Base-by-base conservation (phyloP, 2,888 invertebrate genomes). In the Temnothorax ravouxi region DNA sequence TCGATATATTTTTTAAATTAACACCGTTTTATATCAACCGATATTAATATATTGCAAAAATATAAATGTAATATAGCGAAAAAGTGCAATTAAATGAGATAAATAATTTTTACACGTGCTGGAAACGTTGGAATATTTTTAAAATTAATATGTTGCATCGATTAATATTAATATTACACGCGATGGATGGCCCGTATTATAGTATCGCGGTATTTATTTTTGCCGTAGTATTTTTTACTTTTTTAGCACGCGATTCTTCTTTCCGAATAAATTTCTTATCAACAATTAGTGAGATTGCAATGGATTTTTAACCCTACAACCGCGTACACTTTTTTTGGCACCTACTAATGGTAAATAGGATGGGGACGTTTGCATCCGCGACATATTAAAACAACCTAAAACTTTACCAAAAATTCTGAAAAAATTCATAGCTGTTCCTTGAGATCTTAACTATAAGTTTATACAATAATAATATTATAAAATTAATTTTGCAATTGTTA, bases 81-180 rank as follows among this genome's bases (percentile, higher is more conserved):
- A 69, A 79, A 79, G 79, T 56, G 79, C 79, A 69, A 79, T 79
- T 79, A 79, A 79, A 79, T 56, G 56, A 79, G 41, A 79, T 69
- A 47, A 69, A 79, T 79, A 69, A 79, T 69, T 69, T 79, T 69
- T 67, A 59, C 34, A 44, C 69, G 2, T 18, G 56, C 25, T 67
- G 56, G 44, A 9, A 77, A 59, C 47, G 29, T 54, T 52, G 41
- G 18, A 59, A 41, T 59, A 47, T 69, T 79, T 79, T 69, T 79
- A 79, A 59, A 21, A 69, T 79, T 79, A 64, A 76, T 79, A 38
- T 56, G 56, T 29, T 59, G 18, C 18, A 47, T 69, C 69, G 69
- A 79, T 69, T 59, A 59, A 47, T 66, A 66, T 77, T 77, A 77
- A 77, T 59, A 59, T 69, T 79, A 56, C 21, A 69, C 15, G 15